Evolutionary conservation across 2,113 vertebrate species (phyloP).

Genomic region (Camelus dromedarius): DNA sequence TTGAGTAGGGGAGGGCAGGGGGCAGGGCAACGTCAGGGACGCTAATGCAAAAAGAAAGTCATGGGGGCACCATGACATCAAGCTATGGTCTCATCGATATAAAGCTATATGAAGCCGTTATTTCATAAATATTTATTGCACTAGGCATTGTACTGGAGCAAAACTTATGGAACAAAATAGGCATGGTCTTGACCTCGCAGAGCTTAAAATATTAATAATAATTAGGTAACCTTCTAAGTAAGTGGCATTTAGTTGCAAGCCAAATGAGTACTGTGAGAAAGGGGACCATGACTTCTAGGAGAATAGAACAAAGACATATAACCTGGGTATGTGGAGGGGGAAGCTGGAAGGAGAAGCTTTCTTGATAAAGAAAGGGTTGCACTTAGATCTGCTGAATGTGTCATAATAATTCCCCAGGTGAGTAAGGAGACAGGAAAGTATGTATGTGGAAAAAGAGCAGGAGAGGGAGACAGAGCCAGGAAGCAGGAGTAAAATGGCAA

Average conservation of each 20-base stretch:
- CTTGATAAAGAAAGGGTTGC: background rate
- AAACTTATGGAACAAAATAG: background rate
- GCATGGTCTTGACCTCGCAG: background rate
- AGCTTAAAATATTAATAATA: background rate
- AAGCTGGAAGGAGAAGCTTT: background rate
- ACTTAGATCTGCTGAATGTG: background rate
- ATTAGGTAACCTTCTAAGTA: background rate
- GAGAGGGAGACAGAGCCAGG: background rate
- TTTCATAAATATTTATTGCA: background rate
- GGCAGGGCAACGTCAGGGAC: background rate
- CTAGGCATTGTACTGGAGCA: background rate
- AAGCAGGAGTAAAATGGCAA: background rate
- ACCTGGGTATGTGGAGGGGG: background rate
- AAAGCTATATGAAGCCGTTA: background rate
- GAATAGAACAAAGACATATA: background rate
- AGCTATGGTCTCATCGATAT: background rate
- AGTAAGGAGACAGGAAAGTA: background rate
- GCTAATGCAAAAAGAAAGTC: background rate
- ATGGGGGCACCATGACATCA: background rate
- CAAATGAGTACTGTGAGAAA: background rate
- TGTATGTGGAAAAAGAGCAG: background rate
- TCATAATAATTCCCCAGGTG: background rate
- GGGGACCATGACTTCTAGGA: background rate
- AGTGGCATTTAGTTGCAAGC: background rate
- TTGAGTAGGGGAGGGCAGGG: too few relatives aligned